Base-by-base conservation (phyloP, 2,888 invertebrate species). In the Drosophila prostipennis region DNA sequence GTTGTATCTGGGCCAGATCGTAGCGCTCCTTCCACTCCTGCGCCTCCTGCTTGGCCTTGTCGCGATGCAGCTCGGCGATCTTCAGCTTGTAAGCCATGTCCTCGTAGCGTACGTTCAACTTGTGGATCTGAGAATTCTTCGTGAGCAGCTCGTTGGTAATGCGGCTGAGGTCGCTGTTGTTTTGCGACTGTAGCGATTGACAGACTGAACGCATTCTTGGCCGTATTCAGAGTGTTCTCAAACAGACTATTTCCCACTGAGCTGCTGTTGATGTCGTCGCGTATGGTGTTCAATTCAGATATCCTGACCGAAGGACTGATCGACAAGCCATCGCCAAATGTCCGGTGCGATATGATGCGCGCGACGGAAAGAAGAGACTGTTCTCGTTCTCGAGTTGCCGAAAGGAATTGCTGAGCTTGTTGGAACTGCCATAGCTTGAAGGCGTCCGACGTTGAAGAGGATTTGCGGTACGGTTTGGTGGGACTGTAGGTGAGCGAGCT, bases 111-210 rank as follows among this genome's bases (percentile, higher is more conserved):
- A 64, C 79, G 4, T 82, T 80, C 67, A 97, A 96, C 92, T 97
- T 97, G 55, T 95, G 94, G 71, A 97, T 94, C 90, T 96, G 96
- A 74, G 96, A 94, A 84, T 96, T 95, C 90, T 96, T 95, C 60
- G 95, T 94, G 54, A 94, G 94, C 86, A 97, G 93, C 92, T 98
- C 98, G 86, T 96, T 97, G 85, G 96, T 94, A 91, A 98, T 93
- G 70, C 97, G 95, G 77, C 95, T 94, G 74, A 96, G 92, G 92
- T 95, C 94, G 13, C 89, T 85, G 79, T 94, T 92, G 48, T 89
- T 90, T 91, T 90, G 91, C 64, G 90, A 92, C 91, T 86, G 93
- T 92, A 87, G 93, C 74, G 94, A 93, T 87, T 93, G 93, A n/a
- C 80, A 93, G 87, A 63, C 93, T 92, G 89, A 91, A 93, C 65